A percentile compares a stretch with the other conserved stretches of the same genome.
These are phyloP conservation scores for Metallyticus violacea DNA, from an alignment of 2,888 invertebrate genomes.

Conservation along the genomic window DNA sequence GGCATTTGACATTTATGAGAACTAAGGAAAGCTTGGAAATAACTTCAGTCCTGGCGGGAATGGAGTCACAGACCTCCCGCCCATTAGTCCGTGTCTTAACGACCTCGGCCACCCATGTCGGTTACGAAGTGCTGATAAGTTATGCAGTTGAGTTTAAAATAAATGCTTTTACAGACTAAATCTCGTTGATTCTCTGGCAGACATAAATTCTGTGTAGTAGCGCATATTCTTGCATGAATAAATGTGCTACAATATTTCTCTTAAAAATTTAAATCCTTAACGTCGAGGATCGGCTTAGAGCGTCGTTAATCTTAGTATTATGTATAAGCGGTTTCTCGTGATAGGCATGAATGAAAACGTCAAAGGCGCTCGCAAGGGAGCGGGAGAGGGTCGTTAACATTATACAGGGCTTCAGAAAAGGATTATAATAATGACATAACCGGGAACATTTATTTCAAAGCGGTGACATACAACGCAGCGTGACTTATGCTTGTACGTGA, in stretches of 20 bases:
- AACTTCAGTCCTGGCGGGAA: no score
- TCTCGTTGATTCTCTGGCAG: background rate
- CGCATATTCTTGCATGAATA: background rate
- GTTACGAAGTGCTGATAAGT: no score
- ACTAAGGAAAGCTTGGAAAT: no score
- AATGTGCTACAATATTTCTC: background rate
- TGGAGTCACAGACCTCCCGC: no score
- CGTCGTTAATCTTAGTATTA: background rate
- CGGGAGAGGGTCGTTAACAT: background rate
- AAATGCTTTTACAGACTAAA: background rate
- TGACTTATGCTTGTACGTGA: background rate
- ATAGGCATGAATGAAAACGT: background rate
- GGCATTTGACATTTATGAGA: no score
- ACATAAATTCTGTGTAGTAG: background rate
- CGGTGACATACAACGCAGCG: background rate
- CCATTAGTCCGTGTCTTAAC: no score
- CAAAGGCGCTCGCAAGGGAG: background rate
- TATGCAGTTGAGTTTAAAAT: background rate
- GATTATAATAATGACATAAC: background rate
- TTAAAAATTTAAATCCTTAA: background rate
- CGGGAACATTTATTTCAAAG: background rate
- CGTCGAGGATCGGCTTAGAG: background rate
- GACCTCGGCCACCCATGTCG: no score
- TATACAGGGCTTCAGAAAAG: background rate
- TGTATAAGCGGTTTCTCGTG: background rate